Base-by-base conservation (phyloP, 2,797 vertebrate species). In the Luscinia luscinia region DNA sequence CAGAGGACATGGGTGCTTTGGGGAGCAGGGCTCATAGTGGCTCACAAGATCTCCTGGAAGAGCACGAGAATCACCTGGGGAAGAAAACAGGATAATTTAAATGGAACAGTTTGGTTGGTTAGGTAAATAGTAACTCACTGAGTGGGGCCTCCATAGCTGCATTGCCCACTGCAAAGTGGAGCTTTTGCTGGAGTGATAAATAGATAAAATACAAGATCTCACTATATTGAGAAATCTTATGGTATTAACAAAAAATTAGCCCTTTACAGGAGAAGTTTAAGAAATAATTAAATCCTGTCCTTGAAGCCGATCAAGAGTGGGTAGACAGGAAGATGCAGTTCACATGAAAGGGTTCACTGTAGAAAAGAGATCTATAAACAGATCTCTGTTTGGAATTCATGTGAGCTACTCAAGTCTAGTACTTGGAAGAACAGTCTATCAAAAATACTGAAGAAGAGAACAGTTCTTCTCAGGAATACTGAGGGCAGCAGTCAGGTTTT, bases 71-170 rank as follows among this genome's bases (percentile, higher is more conserved):
- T 66, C 5, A 30, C 7, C 34, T 64, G 15, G 6, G 9, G 36
- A 12, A 68, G 46, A 64, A 76, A 48, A 18, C 3, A 57, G 15
- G 9, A 72, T 32, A 51, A 68, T 24, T 88, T 21, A 79, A 70
- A 48, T 0, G 0, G 75, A 67, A n/a, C 43, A 19, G 61, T 68
- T 79, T 72, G 4, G 0, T 43, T 68, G 14, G 3, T 66, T 72
- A 54, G 19, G 17, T 69, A 73, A 73, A 55, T n/a, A 61, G 12
- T 45, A 46, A 36, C 9, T 77, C 46, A 36, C 10, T 23, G 8
- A 54, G 13, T 41, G 6, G 3, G 16, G 8, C 15, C 23, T 84
- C 58, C 38, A 15, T 49, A 84, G 30, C 34, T 59, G 7, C 32
- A 18, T 15, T 64, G 10, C 49, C 12, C 54, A 4, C 12, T 64